A percentile compares a stretch with the other conserved stretches of the same genome.
Conservation (phyloP, 2,888 invertebrate genomes). For the Strigamia maritima region DNA sequence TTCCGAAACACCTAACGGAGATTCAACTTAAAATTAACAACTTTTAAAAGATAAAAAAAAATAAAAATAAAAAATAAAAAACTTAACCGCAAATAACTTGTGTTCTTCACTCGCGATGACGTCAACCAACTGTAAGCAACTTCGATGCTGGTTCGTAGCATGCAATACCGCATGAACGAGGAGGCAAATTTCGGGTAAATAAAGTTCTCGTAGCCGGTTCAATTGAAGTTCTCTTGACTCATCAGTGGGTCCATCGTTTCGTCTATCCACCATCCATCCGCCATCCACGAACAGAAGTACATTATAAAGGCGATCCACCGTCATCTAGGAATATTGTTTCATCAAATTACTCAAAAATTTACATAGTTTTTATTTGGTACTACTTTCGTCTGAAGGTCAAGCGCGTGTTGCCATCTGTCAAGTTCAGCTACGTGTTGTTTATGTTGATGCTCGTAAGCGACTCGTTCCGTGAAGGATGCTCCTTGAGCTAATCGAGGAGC, state of each 20-base stretch:
- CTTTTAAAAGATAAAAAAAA: too few relatives aligned
- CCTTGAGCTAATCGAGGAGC: conserved; percentile 47
- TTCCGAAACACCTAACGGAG: conserved; percentile 55
- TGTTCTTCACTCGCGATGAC: conserved; percentile 74
- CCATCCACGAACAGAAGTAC: conserved; percentile 82
- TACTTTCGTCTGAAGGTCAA: conserved; percentile 68
- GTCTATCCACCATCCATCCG: conserved; percentile 81
- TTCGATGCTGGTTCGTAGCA: conserved; percentile 70
- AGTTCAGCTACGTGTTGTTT: conserved; percentile 75
- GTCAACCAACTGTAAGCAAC: conserved; percentile 74
- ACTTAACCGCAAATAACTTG: conserved; percentile 69
- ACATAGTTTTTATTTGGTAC: not conserved
- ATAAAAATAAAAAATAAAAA: conserved; percentile 37
- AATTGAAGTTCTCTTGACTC: conserved; percentile 65
- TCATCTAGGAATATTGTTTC: conserved; percentile 57
- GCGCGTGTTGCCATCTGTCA: conserved; percentile 60
- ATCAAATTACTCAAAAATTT: not conserved
- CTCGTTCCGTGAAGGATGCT: conserved; percentile 75
- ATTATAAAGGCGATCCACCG: conserved; percentile 76
- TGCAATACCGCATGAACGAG: conserved; percentile 75
- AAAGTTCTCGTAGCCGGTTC: conserved; percentile 70
- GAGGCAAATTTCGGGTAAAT: conserved; percentile 77
- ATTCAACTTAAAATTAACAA: not conserved
- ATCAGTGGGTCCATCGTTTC: conserved; percentile 50
- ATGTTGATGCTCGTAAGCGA: conserved; percentile 79